A percentile compares a stretch with the other conserved stretches of the same genome.
These are phyloP conservation scores for Ceramica pisi DNA, from an alignment of 2,888 invertebrate genomes.

Conservation along the genomic window DNA sequence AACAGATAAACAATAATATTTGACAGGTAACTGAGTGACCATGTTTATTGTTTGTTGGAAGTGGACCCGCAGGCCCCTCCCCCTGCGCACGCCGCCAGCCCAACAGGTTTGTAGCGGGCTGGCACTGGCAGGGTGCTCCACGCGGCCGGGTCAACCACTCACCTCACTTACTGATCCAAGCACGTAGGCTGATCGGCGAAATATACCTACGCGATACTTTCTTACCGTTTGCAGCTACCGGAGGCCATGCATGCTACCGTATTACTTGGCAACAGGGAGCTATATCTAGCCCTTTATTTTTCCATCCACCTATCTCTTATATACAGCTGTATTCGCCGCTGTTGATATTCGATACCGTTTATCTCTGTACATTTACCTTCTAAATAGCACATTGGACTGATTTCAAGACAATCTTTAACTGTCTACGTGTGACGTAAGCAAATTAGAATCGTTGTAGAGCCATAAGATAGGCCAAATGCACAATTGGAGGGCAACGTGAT, in stretches of 20 bases:
- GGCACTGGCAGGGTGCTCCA: constrained; percentile 73
- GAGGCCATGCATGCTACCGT: constrained; percentile 59
- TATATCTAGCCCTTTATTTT: neutral
- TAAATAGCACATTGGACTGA: constrained; percentile 7
- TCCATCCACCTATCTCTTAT: neutral
- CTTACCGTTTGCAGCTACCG: constrained; percentile 73
- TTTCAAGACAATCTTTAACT: constrained; percentile 10
- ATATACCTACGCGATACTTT: constrained; percentile 79
- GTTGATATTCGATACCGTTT: constrained; percentile 40
- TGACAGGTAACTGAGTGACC: constrained; percentile 61
- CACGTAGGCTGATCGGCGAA: constrained; percentile 85
- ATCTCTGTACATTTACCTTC: constrained; percentile 38
- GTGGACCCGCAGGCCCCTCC: constrained; percentile 62
- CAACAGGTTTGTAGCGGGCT: constrained; percentile 81
- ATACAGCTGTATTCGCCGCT: constrained; percentile 1
- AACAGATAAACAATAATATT: constrained; percentile 26
- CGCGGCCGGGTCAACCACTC: constrained; percentile 85
- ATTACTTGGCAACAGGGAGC: neutral
- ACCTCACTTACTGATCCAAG: constrained; percentile 83
- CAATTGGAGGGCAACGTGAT: constrained; percentile 29
- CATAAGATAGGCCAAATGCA: constrained; percentile 9
- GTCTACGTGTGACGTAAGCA: constrained; percentile 2
- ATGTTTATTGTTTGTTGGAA: constrained; percentile 75
- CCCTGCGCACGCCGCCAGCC: constrained; percentile 64
- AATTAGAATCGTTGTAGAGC: neutral